A percentile compares a stretch with the other conserved stretches of the same genome.
phyloP scores from a whole-genome alignment of 2,113 vertebrate genomes.

The Lichenostomus cassidix region DNA sequence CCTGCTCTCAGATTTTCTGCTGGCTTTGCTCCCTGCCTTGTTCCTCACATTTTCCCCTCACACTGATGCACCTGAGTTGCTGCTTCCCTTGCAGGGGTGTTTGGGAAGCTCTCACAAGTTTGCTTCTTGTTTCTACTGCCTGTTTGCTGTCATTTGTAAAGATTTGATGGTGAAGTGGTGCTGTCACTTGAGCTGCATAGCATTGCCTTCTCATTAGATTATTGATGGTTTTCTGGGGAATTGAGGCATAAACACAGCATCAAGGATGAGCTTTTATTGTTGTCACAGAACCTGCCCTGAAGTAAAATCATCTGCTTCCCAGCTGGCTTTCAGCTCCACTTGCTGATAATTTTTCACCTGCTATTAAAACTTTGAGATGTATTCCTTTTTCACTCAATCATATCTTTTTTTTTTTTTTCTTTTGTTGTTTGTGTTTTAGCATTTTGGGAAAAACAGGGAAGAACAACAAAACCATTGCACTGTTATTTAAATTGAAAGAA shows the following conservation, averaged over 20 bases:
- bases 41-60: not conserved
- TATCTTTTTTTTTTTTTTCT: not conserved
- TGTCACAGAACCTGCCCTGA: slow-evolving; percentile 49
- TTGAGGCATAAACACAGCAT: slow-evolving; percentile 56
- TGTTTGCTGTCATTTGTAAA: slow-evolving; percentile 46
- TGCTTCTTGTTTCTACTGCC: slow-evolving; percentile 1
- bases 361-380: slow-evolving; percentile 49
- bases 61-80: not conserved
- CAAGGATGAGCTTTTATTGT: slow-evolving; percentile 50
- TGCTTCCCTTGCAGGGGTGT: not conserved
- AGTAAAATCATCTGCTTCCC: slow-evolving; percentile 33
- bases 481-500: not conserved
- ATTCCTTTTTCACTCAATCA: slow-evolving; percentile 37
- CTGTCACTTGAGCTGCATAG: slow-evolving; percentile 54
- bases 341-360: slow-evolving; percentile 52
- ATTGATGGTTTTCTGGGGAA: slow-evolving; percentile 65
- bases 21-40: not conserved
- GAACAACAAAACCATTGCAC: not conserved
- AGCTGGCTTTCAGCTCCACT: slow-evolving; percentile 35
- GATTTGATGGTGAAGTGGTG: slow-evolving; percentile 28
- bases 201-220: slow-evolving; percentile 61
- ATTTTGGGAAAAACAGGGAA: not conserved
- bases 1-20: not conserved
- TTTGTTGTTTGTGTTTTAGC: not conserved
- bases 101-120: slow-evolving; percentile 23